Evolutionary conservation across 2,113 vertebrate species (phyloP).

Genomic region (Noturus placidus): DNA sequence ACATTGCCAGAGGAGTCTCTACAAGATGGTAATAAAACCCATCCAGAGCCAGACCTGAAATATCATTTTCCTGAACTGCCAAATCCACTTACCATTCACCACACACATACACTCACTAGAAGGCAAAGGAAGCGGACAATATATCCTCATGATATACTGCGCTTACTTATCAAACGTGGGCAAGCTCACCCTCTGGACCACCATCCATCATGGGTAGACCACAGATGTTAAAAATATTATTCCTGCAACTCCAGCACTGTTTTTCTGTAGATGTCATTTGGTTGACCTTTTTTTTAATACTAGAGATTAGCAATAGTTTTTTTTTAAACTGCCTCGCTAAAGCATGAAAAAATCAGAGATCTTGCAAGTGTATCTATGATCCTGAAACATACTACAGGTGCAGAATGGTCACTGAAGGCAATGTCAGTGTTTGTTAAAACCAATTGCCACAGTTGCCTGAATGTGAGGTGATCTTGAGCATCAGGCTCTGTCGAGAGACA

Average conservation of each 20-base stretch:
- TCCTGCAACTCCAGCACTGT: not conserved
- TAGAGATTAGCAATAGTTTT: not conserved
- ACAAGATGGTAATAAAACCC: constrained; percentile 36
- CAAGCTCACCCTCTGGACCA: constrained; percentile 18
- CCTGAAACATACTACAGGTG: not conserved
- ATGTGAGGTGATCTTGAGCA: not conserved
- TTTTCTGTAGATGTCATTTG: constrained; percentile 26
- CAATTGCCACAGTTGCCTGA: not conserved
- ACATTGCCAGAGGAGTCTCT: constrained; percentile 28
- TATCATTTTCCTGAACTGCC: constrained; percentile 33
- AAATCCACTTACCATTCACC: constrained; percentile 15
- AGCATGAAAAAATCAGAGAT: not conserved
- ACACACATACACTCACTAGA: constrained; percentile 1
- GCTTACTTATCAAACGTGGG: constrained; percentile 28
- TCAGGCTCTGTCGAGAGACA: not conserved
- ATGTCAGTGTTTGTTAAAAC: constrained; percentile 2
- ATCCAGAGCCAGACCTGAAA: constrained; percentile 27
- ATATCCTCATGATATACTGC: constrained; percentile 37
- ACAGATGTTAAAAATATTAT: constrained; percentile 6
- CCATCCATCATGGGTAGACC: constrained; percentile 38
- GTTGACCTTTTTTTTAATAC: not conserved
- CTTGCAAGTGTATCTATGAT: not conserved
- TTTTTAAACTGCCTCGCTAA: not conserved
- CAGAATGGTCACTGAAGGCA: not conserved
- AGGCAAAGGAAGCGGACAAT: constrained; percentile 1